These are phyloP conservation scores for Leuciscus waleckii DNA, from an alignment of 2,797 vertebrate species.

Conservation along the genomic window DNA sequence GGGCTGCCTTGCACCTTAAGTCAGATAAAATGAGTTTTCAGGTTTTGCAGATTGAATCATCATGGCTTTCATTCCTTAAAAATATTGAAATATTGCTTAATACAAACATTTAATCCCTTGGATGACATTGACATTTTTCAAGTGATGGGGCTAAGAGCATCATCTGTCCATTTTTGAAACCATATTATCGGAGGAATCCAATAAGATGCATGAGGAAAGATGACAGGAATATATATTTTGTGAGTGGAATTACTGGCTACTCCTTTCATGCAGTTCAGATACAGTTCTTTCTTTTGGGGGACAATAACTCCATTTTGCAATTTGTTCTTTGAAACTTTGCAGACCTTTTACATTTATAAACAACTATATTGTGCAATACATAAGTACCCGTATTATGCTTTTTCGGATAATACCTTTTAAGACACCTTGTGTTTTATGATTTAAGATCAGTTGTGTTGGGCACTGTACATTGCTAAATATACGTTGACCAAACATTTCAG, in stretches of 20 bases:
- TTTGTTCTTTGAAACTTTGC: no score
- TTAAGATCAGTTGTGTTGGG: not conserved
- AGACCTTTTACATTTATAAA: no score
- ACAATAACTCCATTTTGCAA: no score
- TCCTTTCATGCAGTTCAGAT: no score
- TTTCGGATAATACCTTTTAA: no score
- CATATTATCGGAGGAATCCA: not conserved
- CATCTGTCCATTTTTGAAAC: not conserved
- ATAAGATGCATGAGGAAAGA: not conserved
- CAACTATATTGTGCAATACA: no score
- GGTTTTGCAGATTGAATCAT: not conserved
- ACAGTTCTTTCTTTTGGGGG: no score
- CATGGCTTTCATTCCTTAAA: not conserved
- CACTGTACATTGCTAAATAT: not conserved
- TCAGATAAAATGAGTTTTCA: no score
- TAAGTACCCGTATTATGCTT: no score
- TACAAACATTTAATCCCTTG: not conserved
- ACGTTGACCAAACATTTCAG: not conserved
- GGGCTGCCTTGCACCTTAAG: no score
- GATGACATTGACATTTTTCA: not conserved
- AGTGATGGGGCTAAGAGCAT: not conserved
- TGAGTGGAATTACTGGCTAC: not conserved
- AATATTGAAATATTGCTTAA: not conserved
- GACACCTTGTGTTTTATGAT: not conserved
- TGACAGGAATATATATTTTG: constrained; percentile 20